These are phyloP conservation scores for Enteromius afrohamiltoni DNA, from an alignment of 2,797 vertebrate species.

Conservation along the genomic window DNA sequence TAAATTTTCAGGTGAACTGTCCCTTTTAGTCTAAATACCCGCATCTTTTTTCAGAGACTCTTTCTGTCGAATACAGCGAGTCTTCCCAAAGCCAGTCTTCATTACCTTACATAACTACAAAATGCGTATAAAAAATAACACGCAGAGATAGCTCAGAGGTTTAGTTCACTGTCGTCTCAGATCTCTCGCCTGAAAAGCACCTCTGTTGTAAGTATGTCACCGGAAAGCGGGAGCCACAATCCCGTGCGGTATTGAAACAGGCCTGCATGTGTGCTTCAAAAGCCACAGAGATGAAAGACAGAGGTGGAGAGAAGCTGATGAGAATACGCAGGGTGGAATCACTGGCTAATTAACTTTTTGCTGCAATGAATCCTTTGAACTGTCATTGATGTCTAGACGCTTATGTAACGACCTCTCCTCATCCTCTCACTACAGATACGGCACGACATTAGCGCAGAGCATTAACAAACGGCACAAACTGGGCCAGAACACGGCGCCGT, in stretches of 20 bases:
- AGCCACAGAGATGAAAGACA: constrained; percentile 32
- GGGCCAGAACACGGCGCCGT: not conserved
- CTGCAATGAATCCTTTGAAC: constrained; percentile 61
- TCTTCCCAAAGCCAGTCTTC: not conserved
- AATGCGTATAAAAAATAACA: constrained; percentile 13
- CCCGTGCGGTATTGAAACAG: constrained; percentile 6
- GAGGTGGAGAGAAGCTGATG: constrained; percentile 45
- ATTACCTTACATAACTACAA: constrained; percentile 29
- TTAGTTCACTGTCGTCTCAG: constrained; percentile 31
- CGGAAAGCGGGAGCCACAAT: constrained; percentile 37
- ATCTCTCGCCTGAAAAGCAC: constrained; percentile 34
- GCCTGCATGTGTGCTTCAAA: constrained; percentile 36
- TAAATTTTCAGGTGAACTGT: not conserved
- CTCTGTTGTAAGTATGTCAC: constrained; percentile 42
- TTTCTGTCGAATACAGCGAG: not conserved
- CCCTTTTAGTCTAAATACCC: not conserved
- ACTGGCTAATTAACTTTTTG: constrained; percentile 61
- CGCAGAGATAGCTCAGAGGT: not conserved
- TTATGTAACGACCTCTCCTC: constrained; percentile 60
- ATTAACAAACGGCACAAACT: constrained; percentile 17
- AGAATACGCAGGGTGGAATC: constrained; percentile 46
- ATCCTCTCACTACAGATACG: constrained; percentile 18
- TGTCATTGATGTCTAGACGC: constrained; percentile 66
- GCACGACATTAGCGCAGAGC: constrained; percentile 8
- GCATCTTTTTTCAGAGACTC: not conserved